phyloP scores from a whole-genome alignment of 2,797 vertebrate species.

The Enteromius afrohamiltoni region DNA sequence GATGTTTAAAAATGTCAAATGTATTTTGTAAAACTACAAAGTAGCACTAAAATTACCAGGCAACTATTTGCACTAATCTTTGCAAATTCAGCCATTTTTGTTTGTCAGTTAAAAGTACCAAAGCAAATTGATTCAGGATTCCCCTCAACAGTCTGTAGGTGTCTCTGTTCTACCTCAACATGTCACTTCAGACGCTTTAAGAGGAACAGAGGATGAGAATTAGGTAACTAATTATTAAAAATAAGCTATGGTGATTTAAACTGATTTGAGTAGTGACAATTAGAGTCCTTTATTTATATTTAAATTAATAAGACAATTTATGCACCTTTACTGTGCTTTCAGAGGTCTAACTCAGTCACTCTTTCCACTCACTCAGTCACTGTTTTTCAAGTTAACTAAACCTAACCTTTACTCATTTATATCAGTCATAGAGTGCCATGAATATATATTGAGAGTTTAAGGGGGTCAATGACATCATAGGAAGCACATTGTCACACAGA shows the following conservation, averaged over 20 bases:
- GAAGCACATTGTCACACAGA: not conserved
- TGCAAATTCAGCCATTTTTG: not conserved
- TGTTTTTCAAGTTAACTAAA: not conserved
- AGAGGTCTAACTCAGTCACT: not conserved
- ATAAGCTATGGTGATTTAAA: not conserved
- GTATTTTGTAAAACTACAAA: not conserved
- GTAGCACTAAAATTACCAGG: not conserved
- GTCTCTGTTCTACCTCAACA: conserved; percentile 40
- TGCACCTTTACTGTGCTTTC: not conserved
- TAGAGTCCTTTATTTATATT: not conserved
- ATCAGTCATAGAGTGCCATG: not conserved
- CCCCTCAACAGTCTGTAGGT: conserved; percentile 25
- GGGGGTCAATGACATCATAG: not conserved
- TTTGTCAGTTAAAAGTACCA: not conserved
- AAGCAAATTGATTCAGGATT: not conserved
- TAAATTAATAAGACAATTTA: not conserved
- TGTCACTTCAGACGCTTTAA: not conserved
- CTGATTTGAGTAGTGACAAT: not conserved
- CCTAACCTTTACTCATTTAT: conserved; percentile 1
- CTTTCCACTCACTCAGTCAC: not conserved
- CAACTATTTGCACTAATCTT: not conserved
- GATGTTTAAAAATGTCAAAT: not conserved
- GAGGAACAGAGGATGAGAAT: not conserved
- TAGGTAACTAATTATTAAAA: not conserved
- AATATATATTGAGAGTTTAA: conserved; percentile 2